A percentile compares a stretch with the other conserved stretches of the same genome.
These are phyloP conservation scores for Leptopilina boulardi DNA, from an alignment of 1,140 invertebrate genomes.

Conservation along the genomic window DNA sequence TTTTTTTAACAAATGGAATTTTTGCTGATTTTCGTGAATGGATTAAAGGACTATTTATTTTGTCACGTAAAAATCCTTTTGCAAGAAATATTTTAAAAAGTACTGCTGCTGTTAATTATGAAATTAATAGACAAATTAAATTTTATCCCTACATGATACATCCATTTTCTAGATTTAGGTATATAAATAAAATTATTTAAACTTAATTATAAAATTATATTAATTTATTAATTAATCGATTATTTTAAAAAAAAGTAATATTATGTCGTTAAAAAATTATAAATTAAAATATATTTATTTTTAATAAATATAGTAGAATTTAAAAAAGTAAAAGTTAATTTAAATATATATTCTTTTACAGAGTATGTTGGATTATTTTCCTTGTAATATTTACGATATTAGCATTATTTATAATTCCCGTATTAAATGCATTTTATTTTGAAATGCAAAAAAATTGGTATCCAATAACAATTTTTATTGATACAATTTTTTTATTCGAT, in stretches of 20 bases:
- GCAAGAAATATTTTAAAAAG: constrained; percentile 61
- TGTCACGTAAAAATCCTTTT: constrained; percentile 16
- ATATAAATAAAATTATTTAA: too few species aligned
- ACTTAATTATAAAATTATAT: too few species aligned
- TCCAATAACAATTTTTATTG: not conserved
- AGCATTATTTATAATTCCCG: not conserved
- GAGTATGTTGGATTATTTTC: not conserved
- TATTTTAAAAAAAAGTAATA: too few species aligned
- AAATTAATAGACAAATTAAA: constrained; percentile 60
- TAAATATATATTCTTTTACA: not conserved
- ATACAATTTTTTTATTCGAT: constrained; percentile 58
- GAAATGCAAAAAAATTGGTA: not conserved
- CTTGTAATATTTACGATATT: not conserved
- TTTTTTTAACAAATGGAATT: constrained; percentile 33
- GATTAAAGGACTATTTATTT: not conserved
- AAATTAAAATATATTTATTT: not conserved
- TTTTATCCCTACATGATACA: constrained; percentile 61
- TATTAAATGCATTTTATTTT: not conserved
- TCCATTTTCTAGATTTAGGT: constrained; percentile 64
- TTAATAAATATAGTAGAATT: not conserved
- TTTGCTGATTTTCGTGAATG: not conserved
- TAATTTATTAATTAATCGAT: too few species aligned
- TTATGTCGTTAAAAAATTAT: not conserved
- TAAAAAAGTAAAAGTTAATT: not conserved
- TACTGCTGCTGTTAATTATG: constrained; percentile 54